These are phyloP conservation scores for Spilogale gracilis DNA, from an alignment of 2,113 vertebrate species.

Conservation along the genomic window DNA sequence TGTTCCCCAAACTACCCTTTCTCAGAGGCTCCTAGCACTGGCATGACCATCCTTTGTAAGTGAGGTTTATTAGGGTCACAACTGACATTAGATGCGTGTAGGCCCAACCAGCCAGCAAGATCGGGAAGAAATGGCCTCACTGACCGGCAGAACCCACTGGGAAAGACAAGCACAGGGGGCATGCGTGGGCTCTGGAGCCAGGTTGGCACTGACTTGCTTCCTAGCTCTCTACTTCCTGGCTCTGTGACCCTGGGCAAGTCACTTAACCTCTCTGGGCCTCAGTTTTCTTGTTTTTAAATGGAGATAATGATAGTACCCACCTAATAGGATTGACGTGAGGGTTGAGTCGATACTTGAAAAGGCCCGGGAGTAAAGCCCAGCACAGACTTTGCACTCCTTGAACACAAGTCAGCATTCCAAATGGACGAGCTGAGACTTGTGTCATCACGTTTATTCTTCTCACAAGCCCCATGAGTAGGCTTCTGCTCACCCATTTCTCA, in stretches of 20 bases:
- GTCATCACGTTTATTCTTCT: background rate
- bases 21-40: background rate
- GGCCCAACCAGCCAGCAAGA: background rate
- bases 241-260: background rate
- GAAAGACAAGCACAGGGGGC: background rate
- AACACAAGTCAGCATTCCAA: background rate
- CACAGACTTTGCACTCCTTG: fast-evolving
- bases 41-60: background rate
- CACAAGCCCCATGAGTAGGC: background rate
- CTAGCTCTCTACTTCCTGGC: background rate
- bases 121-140: background rate
- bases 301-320: background rate
- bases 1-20: background rate
- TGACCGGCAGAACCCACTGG: background rate
- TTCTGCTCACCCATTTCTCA: background rate
- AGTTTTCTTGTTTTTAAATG: background rate
- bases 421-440: background rate
- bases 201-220: background rate
- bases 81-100: fast-evolving
- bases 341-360: background rate
- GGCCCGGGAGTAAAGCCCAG: background rate
- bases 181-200: background rate
- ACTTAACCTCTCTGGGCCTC: background rate
- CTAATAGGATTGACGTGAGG: background rate
- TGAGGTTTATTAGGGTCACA: background rate